Percentiles rank a stretch among this genome's conserved stretches.
Evolutionary conservation across 30 jellyfish, hydroid and myxozoan species (phyloP).

Genomic region (Hydractinia symbiolongicarpus): DNA sequence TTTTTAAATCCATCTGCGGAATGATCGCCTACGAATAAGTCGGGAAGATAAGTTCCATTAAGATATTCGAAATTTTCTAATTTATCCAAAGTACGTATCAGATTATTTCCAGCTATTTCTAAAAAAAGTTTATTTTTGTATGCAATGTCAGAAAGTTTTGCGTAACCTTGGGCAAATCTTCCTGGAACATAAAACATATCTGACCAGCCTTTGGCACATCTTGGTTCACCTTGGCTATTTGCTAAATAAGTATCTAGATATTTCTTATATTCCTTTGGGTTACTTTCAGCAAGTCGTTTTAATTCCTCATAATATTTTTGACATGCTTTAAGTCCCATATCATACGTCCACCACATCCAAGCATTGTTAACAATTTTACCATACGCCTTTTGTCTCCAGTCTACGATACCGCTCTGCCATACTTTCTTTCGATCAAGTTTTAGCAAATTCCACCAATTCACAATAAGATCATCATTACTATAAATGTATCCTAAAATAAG

Average conservation of each 20-base stretch:
- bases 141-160: constrained; percentile 25
- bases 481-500: constrained; percentile 50
- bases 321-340: constrained; percentile 67
- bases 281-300: background rate
- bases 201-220: constrained; percentile 95
- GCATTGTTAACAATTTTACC: constrained; percentile 35
- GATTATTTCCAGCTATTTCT: constrained; percentile 60
- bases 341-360: constrained; percentile 80
- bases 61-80: constrained; percentile 44
- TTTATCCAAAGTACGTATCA: constrained; percentile 41
- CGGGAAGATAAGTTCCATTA: constrained; percentile 70
- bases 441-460: constrained; percentile 81
- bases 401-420: constrained; percentile 77
- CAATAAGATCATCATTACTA: constrained; percentile 61
- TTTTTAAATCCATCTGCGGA: constrained; percentile 45
- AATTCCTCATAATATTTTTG: constrained; percentile 39
- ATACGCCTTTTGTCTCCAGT: constrained; percentile 63
- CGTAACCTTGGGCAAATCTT: constrained; percentile 27
- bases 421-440: constrained; percentile 48
- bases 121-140: constrained; percentile 40
- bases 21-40: constrained; percentile 39
- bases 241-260: constrained; percentile 18
- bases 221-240: constrained; percentile 61
- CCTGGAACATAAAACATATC: constrained; percentile 80
- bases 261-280: background rate